Percentiles rank a stretch among this genome's conserved stretches.
phyloP scores from a whole-genome alignment of 2,113 vertebrate species.

The Eulemur macaco region DNA sequence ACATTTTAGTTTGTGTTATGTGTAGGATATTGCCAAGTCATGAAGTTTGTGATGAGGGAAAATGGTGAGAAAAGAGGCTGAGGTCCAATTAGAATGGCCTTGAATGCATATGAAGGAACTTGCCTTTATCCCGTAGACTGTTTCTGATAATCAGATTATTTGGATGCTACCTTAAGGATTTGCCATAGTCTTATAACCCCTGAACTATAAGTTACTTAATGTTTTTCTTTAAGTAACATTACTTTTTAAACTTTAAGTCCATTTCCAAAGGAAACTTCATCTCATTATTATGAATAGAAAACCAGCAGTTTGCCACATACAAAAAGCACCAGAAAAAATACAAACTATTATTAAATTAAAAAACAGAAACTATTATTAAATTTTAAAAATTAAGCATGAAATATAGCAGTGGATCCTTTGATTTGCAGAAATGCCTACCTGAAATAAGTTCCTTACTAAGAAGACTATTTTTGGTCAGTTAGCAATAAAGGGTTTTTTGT shows the following conservation, averaged over 20 bases:
- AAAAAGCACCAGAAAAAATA: background rate
- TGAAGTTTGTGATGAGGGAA: background rate
- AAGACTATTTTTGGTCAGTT: background rate
- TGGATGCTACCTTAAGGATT: background rate
- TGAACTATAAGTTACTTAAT: background rate
- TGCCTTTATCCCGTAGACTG: background rate
- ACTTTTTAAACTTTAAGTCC: constrained; percentile 10
- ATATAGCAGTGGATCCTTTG: background rate
- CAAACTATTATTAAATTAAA: background rate
- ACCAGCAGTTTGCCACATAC: background rate
- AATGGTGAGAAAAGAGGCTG: background rate
- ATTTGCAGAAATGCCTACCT: background rate
- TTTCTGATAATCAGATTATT: background rate
- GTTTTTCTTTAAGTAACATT: background rate
- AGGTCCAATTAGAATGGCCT: background rate
- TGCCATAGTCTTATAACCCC: background rate
- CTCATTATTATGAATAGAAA: constrained; percentile 38
- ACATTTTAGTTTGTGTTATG: background rate
- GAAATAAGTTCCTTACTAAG: background rate
- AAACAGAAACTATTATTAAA: background rate
- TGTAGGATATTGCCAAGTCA: background rate
- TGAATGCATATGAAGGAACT: background rate
- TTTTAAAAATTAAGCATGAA: constrained; percentile 11
- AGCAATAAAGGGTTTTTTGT: background rate
- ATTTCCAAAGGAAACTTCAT: constrained; percentile 10